phyloP scores from a whole-genome alignment of 2,797 vertebrate genomes.

The Hyperoplus immaculatus region DNA sequence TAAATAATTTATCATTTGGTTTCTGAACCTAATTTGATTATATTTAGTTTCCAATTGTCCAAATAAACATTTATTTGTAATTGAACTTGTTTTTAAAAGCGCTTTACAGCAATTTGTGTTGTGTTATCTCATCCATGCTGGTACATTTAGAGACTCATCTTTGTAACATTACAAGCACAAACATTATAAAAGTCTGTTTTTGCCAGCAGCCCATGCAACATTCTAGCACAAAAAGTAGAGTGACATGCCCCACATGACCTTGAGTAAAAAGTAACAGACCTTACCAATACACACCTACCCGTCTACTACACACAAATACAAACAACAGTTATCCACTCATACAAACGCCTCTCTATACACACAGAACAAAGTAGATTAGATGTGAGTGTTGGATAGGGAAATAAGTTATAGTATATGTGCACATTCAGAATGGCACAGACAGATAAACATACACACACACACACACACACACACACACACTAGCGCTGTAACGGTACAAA shows the following conservation, averaged over 20 bases:
- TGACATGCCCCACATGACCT: conserved; percentile 26
- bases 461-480: conserved; percentile 15
- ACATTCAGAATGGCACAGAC: conserved; percentile 51
- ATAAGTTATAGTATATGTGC: conserved; percentile 54
- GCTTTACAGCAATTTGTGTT: not conserved
- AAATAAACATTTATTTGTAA: not conserved
- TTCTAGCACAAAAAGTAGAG: conserved; percentile 26
- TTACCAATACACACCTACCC: conserved; percentile 21
- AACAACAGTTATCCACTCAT: conserved; percentile 36
- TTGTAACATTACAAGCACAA: not conserved
- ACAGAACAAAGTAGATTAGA: conserved; percentile 44
- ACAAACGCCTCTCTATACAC: conserved; percentile 45
- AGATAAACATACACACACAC: conserved; percentile 22
- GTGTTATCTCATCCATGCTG: not conserved
- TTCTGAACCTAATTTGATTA: not conserved
- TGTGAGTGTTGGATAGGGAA: conserved; percentile 31
- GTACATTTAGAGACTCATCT: conserved; percentile 1
- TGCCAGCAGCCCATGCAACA: conserved; percentile 38
- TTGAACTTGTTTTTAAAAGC: conserved; percentile 1
- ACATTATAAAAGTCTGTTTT: conserved; percentile 29
- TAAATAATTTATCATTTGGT: not conserved
- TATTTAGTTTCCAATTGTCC: not conserved
- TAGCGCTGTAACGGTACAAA: conserved; percentile 44
- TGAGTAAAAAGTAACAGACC: not conserved
- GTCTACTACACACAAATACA: conserved; percentile 33